Base-by-base conservation (phyloP, 2,888 invertebrate genomes). In the Pseudeuparius sepicola region DNA sequence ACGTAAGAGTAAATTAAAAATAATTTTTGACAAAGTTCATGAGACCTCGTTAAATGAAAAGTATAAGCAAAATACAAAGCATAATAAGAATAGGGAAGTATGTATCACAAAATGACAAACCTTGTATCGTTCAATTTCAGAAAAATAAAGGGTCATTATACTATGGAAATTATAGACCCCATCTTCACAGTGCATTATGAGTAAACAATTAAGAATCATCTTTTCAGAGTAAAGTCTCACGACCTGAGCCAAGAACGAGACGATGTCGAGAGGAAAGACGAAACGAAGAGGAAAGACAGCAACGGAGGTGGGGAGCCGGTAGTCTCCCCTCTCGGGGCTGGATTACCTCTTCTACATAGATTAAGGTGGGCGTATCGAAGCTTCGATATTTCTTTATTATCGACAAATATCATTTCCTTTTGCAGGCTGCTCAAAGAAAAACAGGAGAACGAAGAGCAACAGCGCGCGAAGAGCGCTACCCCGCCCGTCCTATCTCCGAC, bases 251-350 rank as follows among this genome's bases (percentile, higher is more conserved):
- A 62, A 37, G 66, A 65, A 6, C 66, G 51, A 3, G 38, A 40
- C 9, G 49, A 48, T 13, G 40, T 37, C 2, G 41, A 45, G 10
- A 45, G 41, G 30, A 46, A 44, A 31, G 46, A 44, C 14, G 44
- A 44, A 50, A 20, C 6, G 7, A 20, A 20, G n/a, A 40, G 35
- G 32, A 42, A 31, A 39, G 42, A 42, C 13, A 36, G 37, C 24
- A 28, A 37, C 18, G 37, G 23, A 11, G 31, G 37, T 11, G 39
- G 40, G 51, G 40, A 54, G 51, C 43, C 48, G 1, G 59, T 62
- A 2, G 63, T 63, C 4, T 83, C 83, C 31, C 83, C 85, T 0
- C 71, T 88, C 40, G 88, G 88, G 24, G 88, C 87, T 3, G 89
- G 89, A 1, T 63, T 88, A 34, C 89, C 88, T 0, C 61, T 89